Evolutionary conservation across 92 coral and sea anemone genomes (phyloP), one percentile per base, ranked within the genome.

Genomic region (Pocillopora grandis): DNA sequence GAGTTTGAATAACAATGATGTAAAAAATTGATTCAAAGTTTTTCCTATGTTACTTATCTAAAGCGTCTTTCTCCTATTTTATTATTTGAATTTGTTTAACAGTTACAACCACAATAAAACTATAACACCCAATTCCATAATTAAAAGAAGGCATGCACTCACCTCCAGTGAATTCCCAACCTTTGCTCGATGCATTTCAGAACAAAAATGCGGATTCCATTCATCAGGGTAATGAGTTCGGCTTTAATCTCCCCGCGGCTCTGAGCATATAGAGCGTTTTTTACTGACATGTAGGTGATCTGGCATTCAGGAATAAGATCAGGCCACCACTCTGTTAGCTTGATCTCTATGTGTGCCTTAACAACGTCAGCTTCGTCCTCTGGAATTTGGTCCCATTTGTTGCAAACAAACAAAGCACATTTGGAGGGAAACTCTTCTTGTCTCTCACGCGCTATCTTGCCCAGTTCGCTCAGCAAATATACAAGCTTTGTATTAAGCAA

Each of bases 381-480:
- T 27, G 84, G 84, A 1, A 89, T 77, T 20, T 63, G 83, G 71
- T 89, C 92, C 92, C 92, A 89, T 5, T 89, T 89, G 77, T 84
- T 84, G 69, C 88, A 89, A 12, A 89, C 77, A 20, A 89, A 89
- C 62, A 89, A 69, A 31, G 91, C 91, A 10, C 88, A 78, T 67
- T 84, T 73, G 35, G 90, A 77, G 18, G 77, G 42, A 11, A 70
- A 66, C 59, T 83, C 72, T 17, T 55, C 65, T 48, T 83, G 78
- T 69, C 66, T 33, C 21, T 35, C 58, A 42, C 66, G 77, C 14
- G 81, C 63, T 5, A 71, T 37, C 49, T 59, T 66, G 10, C 83
- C 69, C 1, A 77, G 84, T 12, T 82, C 83, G 19, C 83, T 72
- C 48, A 87, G 76, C 35, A 87, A 5, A 15, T 73, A 72, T 35